phyloP scores from a whole-genome alignment of 2,113 vertebrate species.

The Pyrgilauda ruficollis region DNA sequence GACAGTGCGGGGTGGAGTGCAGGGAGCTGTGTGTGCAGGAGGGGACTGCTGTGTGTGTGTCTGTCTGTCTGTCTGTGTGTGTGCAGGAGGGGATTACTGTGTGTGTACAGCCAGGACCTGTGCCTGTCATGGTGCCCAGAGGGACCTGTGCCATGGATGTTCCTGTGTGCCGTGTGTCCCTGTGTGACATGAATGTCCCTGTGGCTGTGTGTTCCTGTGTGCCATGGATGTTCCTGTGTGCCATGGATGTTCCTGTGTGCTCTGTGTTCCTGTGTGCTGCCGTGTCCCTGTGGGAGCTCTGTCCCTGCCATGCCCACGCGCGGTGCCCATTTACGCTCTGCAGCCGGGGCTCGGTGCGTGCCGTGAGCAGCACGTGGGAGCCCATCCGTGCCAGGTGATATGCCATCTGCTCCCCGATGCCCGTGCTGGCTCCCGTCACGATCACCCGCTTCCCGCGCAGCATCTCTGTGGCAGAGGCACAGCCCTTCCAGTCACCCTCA shows the following conservation, averaged over 20 bases:
- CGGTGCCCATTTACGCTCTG: constrained; percentile 68
- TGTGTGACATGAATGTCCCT: too few relatives aligned
- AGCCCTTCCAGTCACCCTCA: not conserved
- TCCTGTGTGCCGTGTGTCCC: too few relatives aligned
- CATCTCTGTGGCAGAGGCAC: constrained; percentile 68
- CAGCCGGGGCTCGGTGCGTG: constrained; percentile 69
- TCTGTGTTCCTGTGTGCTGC: too few relatives aligned
- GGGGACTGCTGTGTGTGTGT: too few relatives aligned
- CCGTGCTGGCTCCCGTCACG: constrained; percentile 77
- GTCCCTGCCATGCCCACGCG: accelerated
- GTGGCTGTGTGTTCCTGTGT: too few relatives aligned
- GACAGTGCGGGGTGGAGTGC: accelerated
- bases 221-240: too few relatives aligned
- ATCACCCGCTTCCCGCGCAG: constrained; percentile 77
- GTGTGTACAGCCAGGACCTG: not conserved
- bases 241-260: too few relatives aligned
- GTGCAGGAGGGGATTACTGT: too few relatives aligned
- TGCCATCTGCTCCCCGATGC: constrained; percentile 77
- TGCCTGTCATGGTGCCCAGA: accelerated
- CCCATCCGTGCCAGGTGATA: constrained; percentile 79
- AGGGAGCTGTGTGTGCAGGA: not conserved
- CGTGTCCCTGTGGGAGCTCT: not conserved
- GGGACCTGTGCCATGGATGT: too few relatives aligned
- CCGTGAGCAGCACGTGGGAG: constrained; percentile 73
- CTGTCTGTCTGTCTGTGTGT: too few relatives aligned